Evolutionary conservation across 2,113 vertebrate genomes (phyloP).

Genomic region (Amphiprion percula): DNA sequence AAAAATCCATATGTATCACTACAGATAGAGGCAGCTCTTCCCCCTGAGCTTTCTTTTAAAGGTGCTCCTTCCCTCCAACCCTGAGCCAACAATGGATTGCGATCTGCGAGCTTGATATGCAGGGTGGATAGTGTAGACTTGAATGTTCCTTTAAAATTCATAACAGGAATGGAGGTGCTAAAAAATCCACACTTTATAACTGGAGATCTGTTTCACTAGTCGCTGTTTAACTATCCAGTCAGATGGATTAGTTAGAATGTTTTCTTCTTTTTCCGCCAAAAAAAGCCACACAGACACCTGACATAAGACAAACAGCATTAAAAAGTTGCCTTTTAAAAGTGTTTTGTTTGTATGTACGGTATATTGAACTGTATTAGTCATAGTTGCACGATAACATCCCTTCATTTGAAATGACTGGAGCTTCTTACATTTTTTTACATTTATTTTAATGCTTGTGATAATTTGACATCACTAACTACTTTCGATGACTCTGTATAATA

Average conservation of each 20-base stretch:
- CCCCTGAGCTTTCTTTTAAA: conserved; percentile 64
- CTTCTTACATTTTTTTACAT: conserved; percentile 72
- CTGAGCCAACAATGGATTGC: conserved; percentile 62
- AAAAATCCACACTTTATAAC: conserved; percentile 51
- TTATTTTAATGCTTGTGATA: conserved; percentile 79
- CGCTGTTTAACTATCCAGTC: conserved; percentile 69
- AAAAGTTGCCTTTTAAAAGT: conserved; percentile 60
- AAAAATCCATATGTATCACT: conserved; percentile 72
- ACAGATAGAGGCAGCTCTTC: conserved; percentile 60
- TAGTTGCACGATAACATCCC: conserved; percentile 69
- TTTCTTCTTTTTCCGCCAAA: conserved; percentile 52
- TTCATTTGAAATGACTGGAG: conserved; percentile 75
- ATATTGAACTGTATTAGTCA: conserved; percentile 67
- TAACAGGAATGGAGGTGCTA: conserved; percentile 70
- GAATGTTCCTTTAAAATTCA: conserved; percentile 75
- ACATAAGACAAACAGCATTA: conserved; percentile 73
- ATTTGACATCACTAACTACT: conserved; percentile 64
- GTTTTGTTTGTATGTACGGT: conserved; percentile 65
- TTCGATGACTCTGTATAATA: conserved; percentile 78
- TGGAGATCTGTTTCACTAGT: conserved; percentile 60
- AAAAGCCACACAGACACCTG: conserved; percentile 76
- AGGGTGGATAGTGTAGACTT: conserved; percentile 66
- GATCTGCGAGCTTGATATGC: conserved; percentile 61
- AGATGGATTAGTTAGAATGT: conserved; percentile 60
- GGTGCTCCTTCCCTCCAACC: conserved; percentile 66